Evolutionary conservation across 2,888 invertebrate species (phyloP).

Genomic region (Cantharis flavilabris): DNA sequence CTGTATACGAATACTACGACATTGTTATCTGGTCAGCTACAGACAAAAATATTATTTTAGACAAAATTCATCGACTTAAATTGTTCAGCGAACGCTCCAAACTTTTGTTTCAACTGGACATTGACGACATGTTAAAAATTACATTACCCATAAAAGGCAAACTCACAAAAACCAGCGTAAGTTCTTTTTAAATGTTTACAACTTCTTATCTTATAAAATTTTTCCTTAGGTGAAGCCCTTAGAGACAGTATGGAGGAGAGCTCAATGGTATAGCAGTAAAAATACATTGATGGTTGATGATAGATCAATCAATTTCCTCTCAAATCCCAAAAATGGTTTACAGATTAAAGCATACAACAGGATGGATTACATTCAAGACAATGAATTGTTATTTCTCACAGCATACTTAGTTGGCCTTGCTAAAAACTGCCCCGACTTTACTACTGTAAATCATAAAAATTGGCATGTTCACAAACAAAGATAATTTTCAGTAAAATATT

Average conservation of each 20-base stretch:
- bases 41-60: not conserved
- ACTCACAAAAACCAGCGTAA: not conserved
- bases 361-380: not conserved
- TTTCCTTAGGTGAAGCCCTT: not conserved
- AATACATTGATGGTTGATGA: not conserved
- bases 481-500: too few relatives aligned
- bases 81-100: not conserved
- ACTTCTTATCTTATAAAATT: not conserved
- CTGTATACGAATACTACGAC: not conserved
- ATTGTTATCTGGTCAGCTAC: not conserved
- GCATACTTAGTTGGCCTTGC: not conserved
- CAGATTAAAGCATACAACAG: not conserved
- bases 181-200: not conserved
- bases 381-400: not conserved
- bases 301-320: not conserved
- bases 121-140: not conserved
- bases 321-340: not conserved
- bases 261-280: not conserved
- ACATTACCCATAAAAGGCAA: not conserved
- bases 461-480: not conserved
- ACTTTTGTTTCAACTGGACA: not conserved
- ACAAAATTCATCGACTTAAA: not conserved
- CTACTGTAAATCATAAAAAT: not conserved
- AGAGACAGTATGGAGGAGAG: not conserved
- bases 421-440: not conserved